Evolutionary conservation across 2,113 vertebrate genomes (phyloP).

Genomic region (Montifringilla adamsi): DNA sequence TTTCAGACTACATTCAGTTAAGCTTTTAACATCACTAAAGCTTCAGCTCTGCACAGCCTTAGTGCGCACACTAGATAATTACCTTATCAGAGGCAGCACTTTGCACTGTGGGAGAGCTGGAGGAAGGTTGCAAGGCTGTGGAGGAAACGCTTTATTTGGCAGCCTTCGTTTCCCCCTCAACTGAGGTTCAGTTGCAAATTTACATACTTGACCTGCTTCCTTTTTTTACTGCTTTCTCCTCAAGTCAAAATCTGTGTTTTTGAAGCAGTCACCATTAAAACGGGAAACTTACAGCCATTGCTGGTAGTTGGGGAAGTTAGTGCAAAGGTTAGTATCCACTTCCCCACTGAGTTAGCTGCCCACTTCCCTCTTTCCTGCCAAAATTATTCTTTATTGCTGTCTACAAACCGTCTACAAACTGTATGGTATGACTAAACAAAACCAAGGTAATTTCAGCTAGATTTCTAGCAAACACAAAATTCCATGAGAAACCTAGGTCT

Average conservation of each 20-base stretch:
- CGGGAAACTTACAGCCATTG: neutral
- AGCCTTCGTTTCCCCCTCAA: neutral
- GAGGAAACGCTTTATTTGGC: neutral
- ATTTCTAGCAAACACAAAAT: neutral
- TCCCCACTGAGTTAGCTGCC: neutral
- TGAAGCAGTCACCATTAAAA: neutral
- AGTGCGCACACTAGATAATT: neutral
- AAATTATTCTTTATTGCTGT: neutral
- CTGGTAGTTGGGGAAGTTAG: neutral
- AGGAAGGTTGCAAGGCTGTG: neutral
- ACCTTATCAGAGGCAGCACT: neutral
- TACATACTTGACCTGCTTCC: neutral
- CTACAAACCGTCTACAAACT: neutral
- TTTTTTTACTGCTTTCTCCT: neutral
- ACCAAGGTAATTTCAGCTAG: neutral
- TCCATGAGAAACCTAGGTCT: neutral
- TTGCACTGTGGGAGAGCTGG: neutral
- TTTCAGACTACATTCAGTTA: neutral
- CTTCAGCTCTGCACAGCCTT: neutral
- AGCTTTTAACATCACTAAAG: neutral
- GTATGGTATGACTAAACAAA: neutral
- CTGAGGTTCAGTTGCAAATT: neutral
- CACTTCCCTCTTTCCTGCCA: neutral
- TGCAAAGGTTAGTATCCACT: neutral
- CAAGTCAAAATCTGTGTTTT: neutral